Conservation (phyloP, 1,140 invertebrate species). For the Drosophila pectinifera region DNA sequence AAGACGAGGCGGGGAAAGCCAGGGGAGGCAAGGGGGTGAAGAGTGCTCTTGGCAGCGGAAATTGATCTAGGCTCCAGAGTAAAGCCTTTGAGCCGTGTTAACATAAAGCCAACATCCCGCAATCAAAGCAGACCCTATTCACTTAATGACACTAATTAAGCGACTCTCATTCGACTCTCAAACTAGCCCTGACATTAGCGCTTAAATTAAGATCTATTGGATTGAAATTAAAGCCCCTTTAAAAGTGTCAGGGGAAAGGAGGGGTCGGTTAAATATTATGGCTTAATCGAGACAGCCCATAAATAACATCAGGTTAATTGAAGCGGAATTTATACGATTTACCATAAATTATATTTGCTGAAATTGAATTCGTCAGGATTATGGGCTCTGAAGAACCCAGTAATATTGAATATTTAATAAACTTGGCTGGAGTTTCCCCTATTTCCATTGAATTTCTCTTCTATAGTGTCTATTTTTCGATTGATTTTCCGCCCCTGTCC, state of each 20-base stretch:
- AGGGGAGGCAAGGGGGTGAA: not conserved
- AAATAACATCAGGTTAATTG: constrained; percentile 22
- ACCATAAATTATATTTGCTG: constrained; percentile 21
- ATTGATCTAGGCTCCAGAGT: not conserved
- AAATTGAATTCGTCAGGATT: constrained; percentile 13
- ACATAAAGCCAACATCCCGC: no score
- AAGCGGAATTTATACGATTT: constrained; percentile 8
- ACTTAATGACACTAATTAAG: not conserved
- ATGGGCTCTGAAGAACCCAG: not conserved
- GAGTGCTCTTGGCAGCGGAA: not conserved
- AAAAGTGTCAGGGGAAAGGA: no score
- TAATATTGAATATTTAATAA: constrained; percentile 3
- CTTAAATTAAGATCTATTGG: not conserved
- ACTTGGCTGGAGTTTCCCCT: not conserved
- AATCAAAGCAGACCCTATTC: not conserved
- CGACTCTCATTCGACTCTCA: no score
- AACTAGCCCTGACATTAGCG: not conserved
- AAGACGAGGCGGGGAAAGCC: not conserved
- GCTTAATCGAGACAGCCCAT: constrained; percentile 3
- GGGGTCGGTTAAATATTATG: not conserved
- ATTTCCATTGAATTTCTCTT: not conserved
- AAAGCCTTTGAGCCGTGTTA: no score
- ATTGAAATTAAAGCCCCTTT: not conserved
- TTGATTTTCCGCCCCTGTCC: no score
- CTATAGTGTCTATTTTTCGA: constrained; percentile 1